phyloP scores from a whole-genome alignment of 2,888 invertebrate genomes.

The Priocnemis perturbator region DNA sequence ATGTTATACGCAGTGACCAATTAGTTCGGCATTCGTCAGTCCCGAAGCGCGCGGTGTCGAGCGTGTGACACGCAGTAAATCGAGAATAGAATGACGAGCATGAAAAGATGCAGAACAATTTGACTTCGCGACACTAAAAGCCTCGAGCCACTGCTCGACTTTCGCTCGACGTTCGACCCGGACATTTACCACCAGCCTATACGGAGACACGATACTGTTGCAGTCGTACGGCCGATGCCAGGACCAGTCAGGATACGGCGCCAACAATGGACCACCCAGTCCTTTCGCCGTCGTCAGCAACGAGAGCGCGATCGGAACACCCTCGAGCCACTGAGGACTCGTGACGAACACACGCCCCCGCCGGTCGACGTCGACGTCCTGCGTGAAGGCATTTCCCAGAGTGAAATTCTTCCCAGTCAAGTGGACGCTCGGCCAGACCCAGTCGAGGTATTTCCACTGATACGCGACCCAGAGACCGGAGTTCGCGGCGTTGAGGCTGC shows the following conservation, averaged over 20 bases:
- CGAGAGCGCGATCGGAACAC: constrained; percentile 71
- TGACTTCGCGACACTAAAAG: too few relatives aligned
- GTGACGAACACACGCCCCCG: constrained; percentile 71
- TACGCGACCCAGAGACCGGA: constrained; percentile 58
- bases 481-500: constrained; percentile 27
- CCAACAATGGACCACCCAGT: constrained; percentile 67
- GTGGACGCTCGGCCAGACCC: constrained; percentile 65
- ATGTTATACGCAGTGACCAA: constrained; percentile 20
- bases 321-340: constrained; percentile 71
- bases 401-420: constrained; percentile 65
- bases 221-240: constrained; percentile 68
- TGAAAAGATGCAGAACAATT: too few relatives aligned
- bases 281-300: constrained; percentile 62
- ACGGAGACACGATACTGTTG: constrained; percentile 69
- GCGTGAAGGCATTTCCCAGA: constrained; percentile 69
- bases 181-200: constrained; percentile 71
- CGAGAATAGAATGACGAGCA: too few relatives aligned
- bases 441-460: constrained; percentile 70
- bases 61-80: neutral
- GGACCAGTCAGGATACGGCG: constrained; percentile 71
- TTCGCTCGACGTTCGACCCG: neutral
- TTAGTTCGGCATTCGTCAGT: neutral
- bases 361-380: constrained; percentile 70
- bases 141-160: too few relatives aligned
- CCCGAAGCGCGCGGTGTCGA: neutral